phyloP scores from a whole-genome alignment of 2,797 vertebrate species.

The Acrocephalus scirpaceus region DNA sequence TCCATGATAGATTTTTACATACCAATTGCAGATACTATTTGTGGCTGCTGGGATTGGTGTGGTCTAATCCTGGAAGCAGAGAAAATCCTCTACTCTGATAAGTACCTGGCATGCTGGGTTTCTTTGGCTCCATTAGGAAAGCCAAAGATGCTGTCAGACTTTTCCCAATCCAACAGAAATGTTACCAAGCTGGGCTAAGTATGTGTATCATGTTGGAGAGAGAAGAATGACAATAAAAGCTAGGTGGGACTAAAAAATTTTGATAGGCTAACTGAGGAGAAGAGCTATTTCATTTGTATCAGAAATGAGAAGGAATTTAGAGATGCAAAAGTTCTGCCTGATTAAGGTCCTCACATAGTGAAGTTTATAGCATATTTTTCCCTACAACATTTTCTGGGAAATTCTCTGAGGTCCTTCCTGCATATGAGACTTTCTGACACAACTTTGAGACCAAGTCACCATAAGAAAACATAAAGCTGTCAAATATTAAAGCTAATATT shows the following conservation, averaged over 20 bases:
- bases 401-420: background rate
- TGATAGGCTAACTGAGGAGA: background rate
- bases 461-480: background rate
- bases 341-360: background rate
- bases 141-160: background rate
- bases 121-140: conserved; percentile 22
- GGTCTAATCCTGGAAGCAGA: background rate
- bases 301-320: background rate
- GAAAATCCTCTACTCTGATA: conserved; percentile 4
- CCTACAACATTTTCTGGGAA: background rate
- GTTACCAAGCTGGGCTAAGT: background rate
- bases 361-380: background rate
- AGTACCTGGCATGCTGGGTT: background rate
- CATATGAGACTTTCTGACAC: background rate
- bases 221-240: background rate
- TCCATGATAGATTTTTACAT: conserved; percentile 28
- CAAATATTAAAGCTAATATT: background rate
- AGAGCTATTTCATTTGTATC: background rate
- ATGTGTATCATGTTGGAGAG: background rate
- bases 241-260: background rate
- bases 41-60: background rate
- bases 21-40: conserved; percentile 22
- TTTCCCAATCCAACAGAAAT: background rate
- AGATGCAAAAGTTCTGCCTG: background rate
- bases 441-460: background rate